Evolutionary conservation across 2,113 vertebrate species (phyloP), one percentile per base, ranked within the genome.

Genomic region (Pelvicachromis taeniatus): DNA sequence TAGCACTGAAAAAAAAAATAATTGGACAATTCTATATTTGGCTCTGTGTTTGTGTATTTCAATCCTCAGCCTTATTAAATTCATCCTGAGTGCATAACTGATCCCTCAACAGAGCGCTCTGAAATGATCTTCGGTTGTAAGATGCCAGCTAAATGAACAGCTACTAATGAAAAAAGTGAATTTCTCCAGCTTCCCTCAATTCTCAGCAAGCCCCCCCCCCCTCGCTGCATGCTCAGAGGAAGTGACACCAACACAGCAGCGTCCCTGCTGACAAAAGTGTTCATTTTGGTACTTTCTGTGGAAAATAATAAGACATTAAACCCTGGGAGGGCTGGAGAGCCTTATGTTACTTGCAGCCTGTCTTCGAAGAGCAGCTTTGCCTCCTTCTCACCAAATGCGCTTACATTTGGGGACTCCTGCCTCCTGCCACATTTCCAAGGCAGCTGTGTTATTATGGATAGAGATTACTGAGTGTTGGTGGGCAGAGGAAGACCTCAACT

Each of bases 301-400:
- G 88, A 85, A 94, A 96, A 95, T 93, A 93, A 92, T 88, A 93
- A 95, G 93, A 93, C 90, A 91, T 94, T 93, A 94, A 92, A 94
- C 93, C 90, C 85, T 83, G 83, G 91, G 93, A 91, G 94, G 89
- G 90, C 83, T 84, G 48, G 31, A 85, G 89, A 87, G 86, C 92
- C 91, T 78, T 90, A 90, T 94, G 93, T 87, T 93, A 50, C 85
- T 89, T 58, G 63, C 90, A 88, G 90, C 77, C 73, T 87, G 87
- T 90, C 84, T 88, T 85, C 63, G 17, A 55, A 89, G 88, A 95
- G 85, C 86, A 19, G 92, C 87, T 95, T 92, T 89, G 78, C 87
- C 80, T 91, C 80, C 84, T 65, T 54, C 77, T 87, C 85, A 81
- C 86, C 78, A 88, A 89, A 94, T 91, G 84, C 83, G 70, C 88